phyloP scores from a whole-genome alignment of 2,888 invertebrate species.

The Ornithoptera priamus region DNA sequence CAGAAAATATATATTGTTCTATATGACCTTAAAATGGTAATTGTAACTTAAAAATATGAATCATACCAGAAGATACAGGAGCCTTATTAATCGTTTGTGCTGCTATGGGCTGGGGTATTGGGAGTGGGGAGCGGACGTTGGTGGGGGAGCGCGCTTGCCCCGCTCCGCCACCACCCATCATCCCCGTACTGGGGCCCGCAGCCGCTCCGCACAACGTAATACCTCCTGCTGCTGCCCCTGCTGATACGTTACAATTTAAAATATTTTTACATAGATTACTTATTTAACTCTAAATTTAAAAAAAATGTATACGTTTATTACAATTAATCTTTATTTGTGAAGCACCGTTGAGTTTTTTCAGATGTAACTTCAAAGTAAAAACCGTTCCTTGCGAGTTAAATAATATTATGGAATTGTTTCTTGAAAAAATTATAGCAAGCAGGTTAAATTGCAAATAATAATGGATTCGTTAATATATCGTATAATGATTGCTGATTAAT shows the following conservation, averaged over 20 bases:
- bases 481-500: background rate
- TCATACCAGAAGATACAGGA: slow-evolving; percentile 24
- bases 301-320: background rate
- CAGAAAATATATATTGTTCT: background rate
- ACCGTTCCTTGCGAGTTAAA: background rate
- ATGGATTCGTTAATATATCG: background rate
- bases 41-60: background rate
- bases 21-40: background rate
- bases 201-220: background rate
- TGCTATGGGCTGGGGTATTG: slow-evolving; percentile 17
- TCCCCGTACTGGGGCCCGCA: background rate
- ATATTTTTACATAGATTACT: background rate
- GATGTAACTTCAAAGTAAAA: background rate
- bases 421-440: background rate
- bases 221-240: slow-evolving; percentile 19
- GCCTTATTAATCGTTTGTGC: slow-evolving; percentile 17
- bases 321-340: too few species aligned
- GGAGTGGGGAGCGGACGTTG: slow-evolving; percentile 13
- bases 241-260: slow-evolving; percentile 10
- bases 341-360: too few species aligned
- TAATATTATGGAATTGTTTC: background rate
- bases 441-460: background rate
- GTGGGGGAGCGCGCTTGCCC: slow-evolving; percentile 8
- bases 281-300: background rate
- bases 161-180: slow-evolving; percentile 4